A percentile compares a stretch with the other conserved stretches of the same genome.
These are phyloP conservation scores for Blennius ocellaris DNA, from an alignment of 2,113 vertebrate genomes.

Conservation along the genomic window DNA sequence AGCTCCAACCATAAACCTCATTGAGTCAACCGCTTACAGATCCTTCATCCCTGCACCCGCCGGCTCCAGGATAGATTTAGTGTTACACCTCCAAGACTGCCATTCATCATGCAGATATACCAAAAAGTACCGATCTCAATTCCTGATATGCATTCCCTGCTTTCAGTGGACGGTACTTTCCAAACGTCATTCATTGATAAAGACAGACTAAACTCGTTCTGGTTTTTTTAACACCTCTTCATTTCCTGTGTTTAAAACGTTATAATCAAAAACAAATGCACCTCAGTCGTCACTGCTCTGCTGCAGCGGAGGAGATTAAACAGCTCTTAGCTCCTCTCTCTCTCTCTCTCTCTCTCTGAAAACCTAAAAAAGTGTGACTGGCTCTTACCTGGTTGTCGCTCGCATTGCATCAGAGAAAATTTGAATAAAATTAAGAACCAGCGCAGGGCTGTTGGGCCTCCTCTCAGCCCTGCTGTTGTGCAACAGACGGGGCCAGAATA, in stretches of 20 bases:
- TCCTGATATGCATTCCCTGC: too few relatives aligned
- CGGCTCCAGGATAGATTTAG: background rate
- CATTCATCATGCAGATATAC: background rate
- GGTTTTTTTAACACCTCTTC: background rate
- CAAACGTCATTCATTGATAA: background rate
- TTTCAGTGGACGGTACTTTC: background rate
- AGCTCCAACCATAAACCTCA: too few relatives aligned
- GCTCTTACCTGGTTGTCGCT: background rate
- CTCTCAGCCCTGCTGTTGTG: background rate
- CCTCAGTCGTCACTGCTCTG: background rate
- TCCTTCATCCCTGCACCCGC: background rate
- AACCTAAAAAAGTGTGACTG: background rate
- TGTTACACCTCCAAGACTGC: background rate
- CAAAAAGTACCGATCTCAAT: too few relatives aligned
- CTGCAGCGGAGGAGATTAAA: background rate
- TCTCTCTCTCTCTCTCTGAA: background rate
- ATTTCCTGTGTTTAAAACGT: background rate
- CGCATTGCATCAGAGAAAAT: constrained; percentile 11
- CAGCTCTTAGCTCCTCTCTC: background rate
- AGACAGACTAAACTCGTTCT: background rate
- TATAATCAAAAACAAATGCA: background rate
- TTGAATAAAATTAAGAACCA: constrained; percentile 1
- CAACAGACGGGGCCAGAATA: background rate
- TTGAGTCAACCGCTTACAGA: too few relatives aligned
- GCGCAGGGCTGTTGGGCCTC: background rate